Percentiles rank a stretch among this genome's conserved stretches.
These are phyloP conservation scores for Tethea ocularis DNA, from an alignment of 2,888 invertebrate species.

Conservation along the genomic window DNA sequence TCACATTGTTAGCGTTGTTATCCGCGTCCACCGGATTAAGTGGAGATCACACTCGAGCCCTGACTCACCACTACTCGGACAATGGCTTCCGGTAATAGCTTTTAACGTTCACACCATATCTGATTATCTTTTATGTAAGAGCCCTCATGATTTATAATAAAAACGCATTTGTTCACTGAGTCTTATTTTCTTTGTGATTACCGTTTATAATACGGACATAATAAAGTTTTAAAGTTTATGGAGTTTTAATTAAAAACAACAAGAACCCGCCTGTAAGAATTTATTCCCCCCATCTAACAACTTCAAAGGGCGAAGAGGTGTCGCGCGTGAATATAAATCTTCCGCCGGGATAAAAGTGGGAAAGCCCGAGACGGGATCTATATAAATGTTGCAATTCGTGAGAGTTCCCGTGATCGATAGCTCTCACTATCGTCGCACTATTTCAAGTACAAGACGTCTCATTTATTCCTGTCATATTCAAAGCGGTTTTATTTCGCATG, in stretches of 20 bases:
- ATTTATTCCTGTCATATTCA: constrained; percentile 73
- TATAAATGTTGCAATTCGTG: constrained; percentile 76
- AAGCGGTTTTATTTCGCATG: constrained; percentile 54
- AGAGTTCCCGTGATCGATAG: constrained; percentile 69
- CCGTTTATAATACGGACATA: constrained; percentile 34
- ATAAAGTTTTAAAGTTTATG: constrained; percentile 61
- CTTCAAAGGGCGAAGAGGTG: constrained; percentile 79
- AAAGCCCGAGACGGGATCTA: constrained; percentile 62
- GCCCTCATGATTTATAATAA: constrained; percentile 34
- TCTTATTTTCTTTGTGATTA: constrained; percentile 31
- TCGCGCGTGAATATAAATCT: constrained; percentile 77
- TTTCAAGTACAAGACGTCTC: constrained; percentile 72
- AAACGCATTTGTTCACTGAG: constrained; percentile 24
- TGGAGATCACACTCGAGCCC: constrained; percentile 66
- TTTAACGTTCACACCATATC: constrained; percentile 57
- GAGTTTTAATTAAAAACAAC: constrained; percentile 78
- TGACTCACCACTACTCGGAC: constrained; percentile 50
- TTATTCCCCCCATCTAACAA: constrained; percentile 69
- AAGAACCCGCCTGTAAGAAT: constrained; percentile 62
- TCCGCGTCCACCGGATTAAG: constrained; percentile 78
- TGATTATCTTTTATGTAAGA: constrained; percentile 35
- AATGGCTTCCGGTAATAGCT: constrained; percentile 67
- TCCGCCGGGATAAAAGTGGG: constrained; percentile 65
- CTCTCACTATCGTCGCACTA: constrained; percentile 66
- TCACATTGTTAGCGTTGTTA: constrained; percentile 82